A percentile compares a stretch with the other conserved stretches of the same genome.
Evolutionary conservation across 2,113 vertebrate species (phyloP).

Genomic region (Apistogramma diplotaenia): DNA sequence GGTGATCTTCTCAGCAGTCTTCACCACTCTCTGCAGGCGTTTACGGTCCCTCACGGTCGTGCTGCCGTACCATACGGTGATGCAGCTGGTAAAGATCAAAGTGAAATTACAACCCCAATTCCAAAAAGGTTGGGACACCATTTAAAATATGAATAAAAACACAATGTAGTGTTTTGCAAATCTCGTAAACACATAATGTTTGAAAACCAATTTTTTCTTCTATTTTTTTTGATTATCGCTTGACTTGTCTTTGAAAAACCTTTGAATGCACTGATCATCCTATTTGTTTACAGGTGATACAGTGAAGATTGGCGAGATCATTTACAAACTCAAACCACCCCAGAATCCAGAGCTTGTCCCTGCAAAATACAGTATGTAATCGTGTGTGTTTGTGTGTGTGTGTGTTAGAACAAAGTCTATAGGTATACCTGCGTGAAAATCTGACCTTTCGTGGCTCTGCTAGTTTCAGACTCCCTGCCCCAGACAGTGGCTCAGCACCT

Average conservation of each 20-base stretch:
- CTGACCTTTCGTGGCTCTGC: background rate
- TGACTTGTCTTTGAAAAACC: background rate
- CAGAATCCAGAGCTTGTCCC: conserved; percentile 93
- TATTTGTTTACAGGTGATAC: conserved; percentile 82
- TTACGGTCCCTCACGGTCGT: too few species aligned
- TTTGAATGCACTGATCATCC: background rate
- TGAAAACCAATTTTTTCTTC: background rate
- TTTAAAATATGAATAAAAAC: background rate
- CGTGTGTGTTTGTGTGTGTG: background rate
- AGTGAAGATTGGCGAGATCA: conserved; percentile 92
- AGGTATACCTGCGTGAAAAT: background rate
- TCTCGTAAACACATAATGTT: background rate
- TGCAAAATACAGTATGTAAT: conserved; percentile 88
- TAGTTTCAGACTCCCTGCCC: conserved; percentile 85
- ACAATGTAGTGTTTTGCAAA: background rate
- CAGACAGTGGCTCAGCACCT: conserved; percentile 89
- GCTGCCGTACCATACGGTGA: too few species aligned
- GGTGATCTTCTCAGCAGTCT: too few species aligned
- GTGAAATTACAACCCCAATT: background rate
- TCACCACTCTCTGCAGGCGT: too few species aligned
- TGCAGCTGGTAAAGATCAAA: too few species aligned
- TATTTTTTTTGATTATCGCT: background rate
- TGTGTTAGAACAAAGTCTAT: background rate
- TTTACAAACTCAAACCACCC: conserved; percentile 87
- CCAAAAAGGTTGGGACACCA: background rate